These are phyloP conservation scores for Antedon bifida DNA, from an alignment of 35 echinoderm and acorn worm genomes.

Conservation along the genomic window DNA sequence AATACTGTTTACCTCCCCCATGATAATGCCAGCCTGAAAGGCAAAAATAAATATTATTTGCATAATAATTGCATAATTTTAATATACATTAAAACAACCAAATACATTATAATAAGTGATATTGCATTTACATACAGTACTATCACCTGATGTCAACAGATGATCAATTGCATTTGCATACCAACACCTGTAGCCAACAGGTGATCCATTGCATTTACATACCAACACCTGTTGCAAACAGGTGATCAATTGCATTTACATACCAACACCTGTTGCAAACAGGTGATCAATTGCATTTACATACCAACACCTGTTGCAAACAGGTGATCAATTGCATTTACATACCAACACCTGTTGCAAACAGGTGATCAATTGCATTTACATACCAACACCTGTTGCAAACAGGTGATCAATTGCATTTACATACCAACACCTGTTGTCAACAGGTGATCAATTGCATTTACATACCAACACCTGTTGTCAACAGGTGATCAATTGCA, in stretches of 20 bases:
- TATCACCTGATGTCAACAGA: neutral
- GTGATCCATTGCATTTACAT: slow-evolving; percentile 23
- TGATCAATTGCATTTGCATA: neutral
- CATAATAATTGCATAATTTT: neutral
- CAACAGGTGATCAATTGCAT: no score
- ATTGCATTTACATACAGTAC: no score
- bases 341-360: slow-evolving; percentile 83
- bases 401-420: no score
- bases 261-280: slow-evolving; percentile 74
- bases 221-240: slow-evolving; percentile 71
- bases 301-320: slow-evolving; percentile 81
- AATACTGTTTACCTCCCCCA: slow-evolving; percentile 94
- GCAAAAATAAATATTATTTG: neutral
- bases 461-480: neutral
- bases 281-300: slow-evolving; percentile 3
- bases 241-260: slow-evolving; percentile 19
- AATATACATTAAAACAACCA: neutral
- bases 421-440: slow-evolving; percentile 88
- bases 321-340: neutral
- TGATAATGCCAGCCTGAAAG: slow-evolving; percentile 81
- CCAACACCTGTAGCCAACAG: no score
- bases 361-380: neutral
- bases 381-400: slow-evolving; percentile 88
- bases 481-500: neutral
- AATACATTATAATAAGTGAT: neutral